Percentiles rank a stretch among this genome's conserved stretches.
Evolutionary conservation across 2,113 vertebrate genomes (phyloP).

Genomic region (Hippoglossus stenolepis): DNA sequence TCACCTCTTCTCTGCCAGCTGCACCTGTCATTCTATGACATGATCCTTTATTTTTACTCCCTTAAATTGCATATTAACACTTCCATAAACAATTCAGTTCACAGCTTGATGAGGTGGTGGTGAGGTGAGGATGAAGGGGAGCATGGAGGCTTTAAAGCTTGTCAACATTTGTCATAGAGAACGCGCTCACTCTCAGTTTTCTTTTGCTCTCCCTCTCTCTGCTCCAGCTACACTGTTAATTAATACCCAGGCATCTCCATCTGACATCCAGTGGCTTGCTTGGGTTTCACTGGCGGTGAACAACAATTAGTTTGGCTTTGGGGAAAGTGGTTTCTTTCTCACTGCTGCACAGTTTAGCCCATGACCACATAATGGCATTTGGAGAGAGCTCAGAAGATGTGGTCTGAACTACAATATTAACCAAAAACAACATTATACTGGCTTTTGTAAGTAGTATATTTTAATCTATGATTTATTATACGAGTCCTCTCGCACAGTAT

Average conservation of each 20-base stretch:
- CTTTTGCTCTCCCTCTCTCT: conserved; percentile 1
- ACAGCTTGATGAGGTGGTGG: conserved; percentile 68
- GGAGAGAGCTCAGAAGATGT: conserved; percentile 34
- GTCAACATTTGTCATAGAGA: conserved; percentile 59
- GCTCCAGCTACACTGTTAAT: conserved; percentile 46
- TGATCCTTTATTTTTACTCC: conserved; percentile 65
- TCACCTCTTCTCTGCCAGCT: conserved; percentile 14
- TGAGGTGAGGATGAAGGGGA: conserved; percentile 53
- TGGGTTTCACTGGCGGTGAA: conserved; percentile 45
- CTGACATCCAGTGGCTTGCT: conserved; percentile 33
- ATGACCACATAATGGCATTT: conserved; percentile 47
- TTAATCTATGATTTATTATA: background rate
- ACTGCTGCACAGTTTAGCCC: conserved; percentile 34
- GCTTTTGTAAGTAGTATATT: conserved; percentile 22
- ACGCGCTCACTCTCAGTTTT: conserved; percentile 30
- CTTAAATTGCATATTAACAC: conserved; percentile 62
- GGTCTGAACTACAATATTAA: conserved; percentile 25
- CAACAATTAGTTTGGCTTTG: conserved; percentile 50
- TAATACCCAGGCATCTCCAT: conserved; percentile 49
- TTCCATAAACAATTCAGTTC: conserved; percentile 66
- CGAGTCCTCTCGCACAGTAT: conserved; percentile 9
- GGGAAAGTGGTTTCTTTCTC: conserved; percentile 41
- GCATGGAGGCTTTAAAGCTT: conserved; percentile 52
- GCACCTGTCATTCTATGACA: conserved; percentile 62
- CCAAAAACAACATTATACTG: conserved; percentile 23